Percentiles rank a stretch among this genome's conserved stretches.
These are phyloP conservation scores for Cotesia congregata DNA, from an alignment of 2,888 invertebrate genomes.

Conservation along the genomic window DNA sequence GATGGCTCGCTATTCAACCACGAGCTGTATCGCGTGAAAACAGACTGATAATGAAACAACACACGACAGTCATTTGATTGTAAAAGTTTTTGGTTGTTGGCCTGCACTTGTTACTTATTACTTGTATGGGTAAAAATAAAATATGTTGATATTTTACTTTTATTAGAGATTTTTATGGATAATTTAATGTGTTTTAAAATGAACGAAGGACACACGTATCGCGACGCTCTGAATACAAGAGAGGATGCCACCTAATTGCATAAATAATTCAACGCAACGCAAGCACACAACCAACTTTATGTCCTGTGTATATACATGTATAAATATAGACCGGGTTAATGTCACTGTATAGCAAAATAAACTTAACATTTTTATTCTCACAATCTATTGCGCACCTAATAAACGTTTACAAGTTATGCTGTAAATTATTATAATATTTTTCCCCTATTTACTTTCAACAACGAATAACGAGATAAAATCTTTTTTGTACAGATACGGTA, in stretches of 20 bases:
- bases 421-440: neutral
- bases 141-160: neutral
- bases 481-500: too few relatives aligned
- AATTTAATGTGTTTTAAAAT: neutral
- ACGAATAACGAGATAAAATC: neutral
- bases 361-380: neutral
- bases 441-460: neutral
- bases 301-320: neutral
- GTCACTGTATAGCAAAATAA: neutral
- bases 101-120: neutral
- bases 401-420: neutral
- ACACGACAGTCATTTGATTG: constrained; percentile 10
- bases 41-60: constrained; percentile 1
- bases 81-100: neutral
- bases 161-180: neutral
- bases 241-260: constrained; percentile 59
- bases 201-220: constrained; percentile 13
- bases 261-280: constrained; percentile 65
- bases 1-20: constrained; percentile 1
- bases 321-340: neutral
- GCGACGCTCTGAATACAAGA: constrained; percentile 13
- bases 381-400: neutral
- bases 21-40: constrained; percentile 15
- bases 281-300: neutral
- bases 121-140: neutral